Base-by-base conservation (phyloP, 2,797 vertebrate species). In the Anabacerthia variegaticeps region DNA sequence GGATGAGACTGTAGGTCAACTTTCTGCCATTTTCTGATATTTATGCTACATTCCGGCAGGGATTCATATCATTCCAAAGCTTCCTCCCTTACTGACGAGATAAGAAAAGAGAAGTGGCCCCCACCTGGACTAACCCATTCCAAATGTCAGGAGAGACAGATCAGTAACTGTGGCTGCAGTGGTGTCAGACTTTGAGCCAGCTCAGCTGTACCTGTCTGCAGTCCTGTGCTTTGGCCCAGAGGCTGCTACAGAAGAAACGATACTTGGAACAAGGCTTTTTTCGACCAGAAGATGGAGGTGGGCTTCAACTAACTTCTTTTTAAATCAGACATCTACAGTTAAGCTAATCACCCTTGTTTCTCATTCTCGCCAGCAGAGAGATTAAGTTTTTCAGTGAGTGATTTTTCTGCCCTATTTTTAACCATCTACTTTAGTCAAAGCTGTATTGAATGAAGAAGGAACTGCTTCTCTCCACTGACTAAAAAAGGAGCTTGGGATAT, bases 11-110 rank as follows among this genome's bases (percentile, higher is more conserved):
- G 12, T 78, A 95, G 83, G 83, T 95, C 85, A 87, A 71, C 79
- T 84, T 96, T 95, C 79, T 93, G 58, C 81, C 54, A 83, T 49
- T 75, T 88, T 73, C 54, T 88, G 90, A 89, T 92, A 75, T 76
- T 92, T 92, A 36, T 74, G 48, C 39, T 95, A 26, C 34, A 44
- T 84, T 93, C 79, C 66, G 76, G 22, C 5, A 76, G 27, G 23
- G 32, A 74, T 89, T 80, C 75, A 66, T 26, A 41, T 81, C 0
- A 62, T 87, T 92, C 66, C 82, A 66, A 66, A 93, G 22, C 22
- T 55, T 67, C 3, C 8, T 74, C 65, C 44, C 22, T 90, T 34
- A 69, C 12, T 44, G 80, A 26, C 12, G 58, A 80, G 48, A 77
- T 15, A 74, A 7, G 12, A 78, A 80, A 63, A 62, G 39, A 83